Conservation (phyloP, 2,888 invertebrate species). For the Dasysyrphus albostriatus region DNA sequence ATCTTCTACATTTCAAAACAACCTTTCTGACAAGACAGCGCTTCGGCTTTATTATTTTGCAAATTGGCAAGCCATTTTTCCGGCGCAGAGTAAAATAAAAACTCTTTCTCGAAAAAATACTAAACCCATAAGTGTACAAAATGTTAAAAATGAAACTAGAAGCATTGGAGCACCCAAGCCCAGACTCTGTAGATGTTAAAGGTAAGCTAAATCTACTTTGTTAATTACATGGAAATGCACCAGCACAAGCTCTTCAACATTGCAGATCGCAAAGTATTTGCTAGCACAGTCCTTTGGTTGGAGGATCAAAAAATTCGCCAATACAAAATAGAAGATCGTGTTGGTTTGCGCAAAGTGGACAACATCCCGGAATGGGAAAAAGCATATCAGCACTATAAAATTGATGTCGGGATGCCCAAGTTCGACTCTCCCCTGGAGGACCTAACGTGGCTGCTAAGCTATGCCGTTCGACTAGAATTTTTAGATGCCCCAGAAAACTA, state of each 20-base stretch:
- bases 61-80: not conserved
- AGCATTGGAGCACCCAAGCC: constrained; percentile 91
- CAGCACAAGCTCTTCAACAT: constrained; percentile 59
- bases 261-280: constrained; percentile 91
- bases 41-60: not conserved
- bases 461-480: constrained; percentile 93
- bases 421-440: constrained; percentile 87
- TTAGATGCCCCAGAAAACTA: constrained; percentile 90
- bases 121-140: constrained; percentile 76
- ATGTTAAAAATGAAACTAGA: constrained; percentile 92
- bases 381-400: constrained; percentile 89
- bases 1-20: constrained; percentile 1
- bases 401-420: constrained; percentile 90
- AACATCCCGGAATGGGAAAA: constrained; percentile 88
- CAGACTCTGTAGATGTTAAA: constrained; percentile 88
- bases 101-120: not conserved
- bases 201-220: constrained; percentile 85
- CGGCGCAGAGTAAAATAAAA: constrained; percentile 3
- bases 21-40: not conserved
- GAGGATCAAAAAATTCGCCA: constrained; percentile 97
- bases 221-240: not conserved
- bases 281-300: constrained; percentile 93
- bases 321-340: constrained; percentile 92
- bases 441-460: constrained; percentile 93
- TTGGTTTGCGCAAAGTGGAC: constrained; percentile 88